A percentile compares a stretch with the other conserved stretches of the same genome.
Conservation (phyloP, 2,797 vertebrate genomes). For the Onychomys leucogaster region DNA sequence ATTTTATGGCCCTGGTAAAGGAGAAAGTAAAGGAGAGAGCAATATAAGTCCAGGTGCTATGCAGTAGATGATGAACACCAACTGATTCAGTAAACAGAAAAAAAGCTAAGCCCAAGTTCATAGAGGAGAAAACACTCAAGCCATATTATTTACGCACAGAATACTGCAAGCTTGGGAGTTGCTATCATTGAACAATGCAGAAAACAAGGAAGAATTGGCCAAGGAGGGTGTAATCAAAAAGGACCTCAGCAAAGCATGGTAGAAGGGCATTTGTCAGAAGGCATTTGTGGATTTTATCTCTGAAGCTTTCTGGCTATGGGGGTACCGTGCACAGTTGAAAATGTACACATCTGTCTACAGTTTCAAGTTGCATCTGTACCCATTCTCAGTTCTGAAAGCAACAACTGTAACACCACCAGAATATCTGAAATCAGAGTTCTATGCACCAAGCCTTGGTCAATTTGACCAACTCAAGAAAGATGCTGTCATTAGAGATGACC, state of each 20-base stretch:
- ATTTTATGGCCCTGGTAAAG: neutral
- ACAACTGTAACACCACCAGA: neutral
- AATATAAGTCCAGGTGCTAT: neutral
- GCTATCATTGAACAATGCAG: neutral
- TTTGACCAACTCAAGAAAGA: neutral
- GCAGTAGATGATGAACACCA: neutral
- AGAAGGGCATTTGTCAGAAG: neutral
- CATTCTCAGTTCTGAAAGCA: neutral
- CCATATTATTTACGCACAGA: neutral
- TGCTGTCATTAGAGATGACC: neutral
- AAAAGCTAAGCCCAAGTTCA: neutral
- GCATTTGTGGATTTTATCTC: neutral
- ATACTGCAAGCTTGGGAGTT: neutral
- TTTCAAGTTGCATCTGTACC: neutral
- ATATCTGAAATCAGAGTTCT: neutral
- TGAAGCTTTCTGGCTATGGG: neutral
- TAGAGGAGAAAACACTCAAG: neutral
- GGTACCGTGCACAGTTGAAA: neutral
- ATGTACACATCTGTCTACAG: neutral
- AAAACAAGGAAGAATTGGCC: neutral
- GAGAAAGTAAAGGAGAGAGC: neutral
- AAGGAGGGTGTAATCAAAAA: neutral
- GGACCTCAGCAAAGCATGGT: neutral
- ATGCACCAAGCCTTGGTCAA: neutral
- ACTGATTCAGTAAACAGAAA: neutral